Base-by-base conservation (phyloP, 2,888 invertebrate species). In the Maniola hyperantus region DNA sequence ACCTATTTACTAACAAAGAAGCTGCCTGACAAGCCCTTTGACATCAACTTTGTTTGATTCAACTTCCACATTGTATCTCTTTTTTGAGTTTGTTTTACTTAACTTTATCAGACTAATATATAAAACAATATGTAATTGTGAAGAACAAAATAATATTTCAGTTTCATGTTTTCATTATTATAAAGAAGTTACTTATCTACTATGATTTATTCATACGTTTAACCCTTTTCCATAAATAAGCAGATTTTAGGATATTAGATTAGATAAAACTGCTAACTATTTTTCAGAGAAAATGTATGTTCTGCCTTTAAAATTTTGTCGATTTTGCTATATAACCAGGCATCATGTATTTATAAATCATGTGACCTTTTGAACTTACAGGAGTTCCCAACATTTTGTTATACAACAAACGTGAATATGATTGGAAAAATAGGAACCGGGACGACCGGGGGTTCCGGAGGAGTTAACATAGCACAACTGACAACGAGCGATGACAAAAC, bases 321-420 rank as follows among this genome's bases (percentile, higher is more conserved):
- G 11, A 11, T 39, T 11, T 39, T 4, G 39, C 39, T 0, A 39
- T 11, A 8, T 39, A 39, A 8, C 8, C 39, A 39, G 39, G 39
- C 8, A 26, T n/a, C n/a, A n/a, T n/a, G n/a, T n/a, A n/a, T 4
- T 26, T 26, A 4, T 13, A 26, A 13, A 13, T 13, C 1, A 53
- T 33, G 8, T 33, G n/a, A 13, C 11, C 6, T 7, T 50, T 18
- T 46, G 64, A 54, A 48, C 18, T 80, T 81, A 11, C 84, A 93
- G 90, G 95, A 95, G 64, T 95, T 95, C 76, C 95, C 95, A 50
- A 95, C 95, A 72, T 96, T 96, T 84, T 96, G 95, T 78, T 96
- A 96, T 77, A 94, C 93, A 70, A 94, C 93, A 51, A 95, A 95
- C 83, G 94, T 95, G 11, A 95, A 95, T 78, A 95, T 95, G 94